Base-by-base conservation (phyloP, 2,888 invertebrate species). In the Campoplex nolae region DNA sequence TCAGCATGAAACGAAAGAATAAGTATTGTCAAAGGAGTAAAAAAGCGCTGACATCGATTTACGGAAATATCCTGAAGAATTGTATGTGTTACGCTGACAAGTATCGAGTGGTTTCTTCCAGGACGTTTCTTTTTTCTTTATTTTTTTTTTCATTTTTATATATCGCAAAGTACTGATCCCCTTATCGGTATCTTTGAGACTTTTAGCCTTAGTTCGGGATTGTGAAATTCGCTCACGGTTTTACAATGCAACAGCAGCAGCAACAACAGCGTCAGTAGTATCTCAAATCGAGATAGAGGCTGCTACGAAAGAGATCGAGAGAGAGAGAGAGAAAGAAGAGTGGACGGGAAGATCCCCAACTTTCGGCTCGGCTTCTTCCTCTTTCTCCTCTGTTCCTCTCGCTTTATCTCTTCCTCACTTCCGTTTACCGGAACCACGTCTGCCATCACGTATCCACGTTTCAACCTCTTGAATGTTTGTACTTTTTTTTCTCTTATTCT, bases 401-500 rank as follows among this genome's bases (percentile, higher is more conserved):
- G 23, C 51, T 83, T 62, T 80, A 68, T 76, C 67, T 48, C 73
- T 76, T 65, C 48, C 71, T 58, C 51, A 32, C 56, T 81, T 87
- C 86, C 84, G 84, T 84, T 82, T 82, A 82, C 81, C 86, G 86
- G 84, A 87, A 84, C 48, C 81, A 56, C 74, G 78, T 74, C 74
- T 8, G 58, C 77, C 84, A 83, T 51, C 84, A 45, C 45, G 68
- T 81, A 87, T 67, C 51, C 73, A 38, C 77, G 73, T 42, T 71
- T 83, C 73, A 18, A 68, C 48, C 75, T 68, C 77, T 83, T 28
- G 67, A 83, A 76, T 86, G 83, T 83, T 83, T 86, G 48, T 68
- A 48, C 32, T 28, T 78, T 45, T 78, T 58, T 58, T 58, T 58
- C 73, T 74, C 71, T 74, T 78, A 62, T 9, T 56, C 38, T 70